These are phyloP conservation scores for Hydroisotoma schaefferi DNA, from an alignment of 2,888 invertebrate species.

Conservation along the genomic window DNA sequence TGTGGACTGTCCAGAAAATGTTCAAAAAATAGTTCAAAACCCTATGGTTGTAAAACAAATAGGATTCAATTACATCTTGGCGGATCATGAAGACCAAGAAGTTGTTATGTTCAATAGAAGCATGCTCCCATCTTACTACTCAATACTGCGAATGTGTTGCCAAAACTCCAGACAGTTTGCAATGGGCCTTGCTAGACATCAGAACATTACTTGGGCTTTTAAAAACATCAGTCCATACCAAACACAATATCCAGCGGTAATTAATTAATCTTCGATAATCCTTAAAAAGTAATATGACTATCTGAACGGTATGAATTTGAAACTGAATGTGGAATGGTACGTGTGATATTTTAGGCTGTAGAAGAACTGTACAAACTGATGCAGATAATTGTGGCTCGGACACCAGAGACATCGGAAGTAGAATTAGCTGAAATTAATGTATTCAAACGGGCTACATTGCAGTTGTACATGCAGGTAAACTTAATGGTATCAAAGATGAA, in stretches of 20 bases:
- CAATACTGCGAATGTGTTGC: conserved; percentile 82
- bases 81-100: conserved; percentile 94
- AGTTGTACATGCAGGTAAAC: conserved; percentile 75
- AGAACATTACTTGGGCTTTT: conserved; percentile 95
- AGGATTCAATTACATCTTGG: conserved; percentile 95
- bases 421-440: conserved; percentile 78
- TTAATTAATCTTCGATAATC: conserved; percentile 30
- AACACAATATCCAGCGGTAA: conserved; percentile 78
- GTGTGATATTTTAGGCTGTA: conserved; percentile 62
- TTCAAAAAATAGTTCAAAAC: conserved; percentile 80
- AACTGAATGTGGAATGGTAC: not conserved
- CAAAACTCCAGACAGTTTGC: conserved; percentile 82
- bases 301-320: conserved; percentile 1
- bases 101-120: conserved; percentile 89
- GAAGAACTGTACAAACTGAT: conserved; percentile 89
- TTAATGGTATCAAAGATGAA: not conserved
- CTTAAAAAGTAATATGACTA: not conserved
- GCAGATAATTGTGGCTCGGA: conserved; percentile 79
- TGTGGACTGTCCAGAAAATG: conserved; percentile 88
- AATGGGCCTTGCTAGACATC: conserved; percentile 81
- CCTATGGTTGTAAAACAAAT: conserved; percentile 87
- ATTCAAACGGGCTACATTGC: conserved; percentile 78
- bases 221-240: conserved; percentile 95
- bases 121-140: conserved; percentile 90
- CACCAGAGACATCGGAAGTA: conserved; percentile 71